Evolutionary conservation across 2,113 vertebrate species (phyloP).

Genomic region (Cheirogaleus medius): DNA sequence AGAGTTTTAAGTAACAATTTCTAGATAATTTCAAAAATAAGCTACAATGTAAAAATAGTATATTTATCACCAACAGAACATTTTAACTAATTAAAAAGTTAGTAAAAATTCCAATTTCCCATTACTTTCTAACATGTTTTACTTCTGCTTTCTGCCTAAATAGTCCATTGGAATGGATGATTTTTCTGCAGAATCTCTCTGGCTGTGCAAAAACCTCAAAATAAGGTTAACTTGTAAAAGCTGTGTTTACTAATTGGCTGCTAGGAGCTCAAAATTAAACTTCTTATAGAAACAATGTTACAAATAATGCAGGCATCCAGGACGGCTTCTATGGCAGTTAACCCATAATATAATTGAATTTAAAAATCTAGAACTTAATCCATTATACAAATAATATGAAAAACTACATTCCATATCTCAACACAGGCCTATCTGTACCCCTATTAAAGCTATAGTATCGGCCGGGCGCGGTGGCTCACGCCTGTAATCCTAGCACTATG

Average conservation of each 20-base stretch:
- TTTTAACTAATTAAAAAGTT: not conserved
- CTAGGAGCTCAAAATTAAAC: slow-evolving; percentile 18
- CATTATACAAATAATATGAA: not conserved
- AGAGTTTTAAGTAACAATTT: not conserved
- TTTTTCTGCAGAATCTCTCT: not conserved
- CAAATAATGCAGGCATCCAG: too few relatives aligned
- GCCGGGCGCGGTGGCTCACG: too few relatives aligned
- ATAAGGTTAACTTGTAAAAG: not conserved
- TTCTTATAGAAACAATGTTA: too few relatives aligned
- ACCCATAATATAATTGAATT: too few relatives aligned
- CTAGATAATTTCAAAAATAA: not conserved
- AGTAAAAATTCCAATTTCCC: not conserved
- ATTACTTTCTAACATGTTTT: not conserved
- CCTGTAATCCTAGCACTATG: too few relatives aligned
- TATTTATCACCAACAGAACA: not conserved
- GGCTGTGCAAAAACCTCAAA: not conserved
- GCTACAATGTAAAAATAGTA: not conserved
- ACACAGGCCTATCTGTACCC: not conserved
- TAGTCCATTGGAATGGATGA: not conserved
- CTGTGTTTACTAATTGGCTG: not conserved
- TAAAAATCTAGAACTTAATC: not conserved
- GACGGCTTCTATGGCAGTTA: too few relatives aligned
- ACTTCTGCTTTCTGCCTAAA: not conserved
- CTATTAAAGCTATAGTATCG: not conserved
- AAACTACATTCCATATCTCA: not conserved